Evolutionary conservation across 2,113 vertebrate species (phyloP), one percentile per base, ranked within the genome.

Genomic region (Peromyscus leucopus): DNA sequence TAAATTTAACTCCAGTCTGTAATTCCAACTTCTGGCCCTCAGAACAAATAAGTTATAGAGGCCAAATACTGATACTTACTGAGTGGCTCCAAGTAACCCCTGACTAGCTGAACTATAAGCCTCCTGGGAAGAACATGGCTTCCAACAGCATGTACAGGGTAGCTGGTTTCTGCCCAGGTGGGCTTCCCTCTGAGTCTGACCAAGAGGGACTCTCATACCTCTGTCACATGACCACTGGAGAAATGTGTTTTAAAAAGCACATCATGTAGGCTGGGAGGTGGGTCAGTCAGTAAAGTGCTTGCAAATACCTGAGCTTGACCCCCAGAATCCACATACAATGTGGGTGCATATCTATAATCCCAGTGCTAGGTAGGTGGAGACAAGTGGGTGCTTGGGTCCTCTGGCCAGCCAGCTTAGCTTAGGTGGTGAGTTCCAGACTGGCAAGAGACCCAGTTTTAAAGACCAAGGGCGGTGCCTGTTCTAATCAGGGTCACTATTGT

Each of bases 141-240:
- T 75, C 13, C 0, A 1, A 1, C 61, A 67, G 61, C 55, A 24
- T 13, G 48, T 26, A 22, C 5, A 5, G 79, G 11, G 12, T 63
- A 0, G 67, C 42, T 61, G 69, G 59, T 26, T 7, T 4, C 5
- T 5, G 55, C 48, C 5, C 0, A 8, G 2, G n/a, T 78, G 1
- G 1, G 7, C 42, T 21, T 59, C 9, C 36, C 24, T 76, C 26
- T 1, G 31, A 16, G 89, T 75, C 76, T 63, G 67, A 36, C 0
- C 21, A 16, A n/a, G 67, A 72, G 28, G 48, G 39, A 4, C 21
- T 0, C 2, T 57, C 11, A 1, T 28, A 24, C 1, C 55, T 21
- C 15, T 31, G 36, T 63, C 39, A 31, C 5, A 89, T 57, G 89
- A 39, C 21, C 74, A 16, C 0, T 36, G 19, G 85, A 74, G 26